Conservation (phyloP, 2,113 vertebrate species). For the Chaetodon trifascialis region DNA sequence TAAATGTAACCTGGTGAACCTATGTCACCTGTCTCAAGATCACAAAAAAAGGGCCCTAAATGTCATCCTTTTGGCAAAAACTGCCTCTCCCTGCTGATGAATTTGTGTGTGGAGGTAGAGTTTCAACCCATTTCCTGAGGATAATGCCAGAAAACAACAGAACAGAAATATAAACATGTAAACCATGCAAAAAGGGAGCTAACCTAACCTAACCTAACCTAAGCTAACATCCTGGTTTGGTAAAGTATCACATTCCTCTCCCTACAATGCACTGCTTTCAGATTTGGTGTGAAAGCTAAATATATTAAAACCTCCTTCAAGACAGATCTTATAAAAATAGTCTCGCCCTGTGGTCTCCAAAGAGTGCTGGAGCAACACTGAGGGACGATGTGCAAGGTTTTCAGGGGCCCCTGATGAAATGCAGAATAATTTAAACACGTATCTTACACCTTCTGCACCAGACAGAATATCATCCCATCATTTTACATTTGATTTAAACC, state of each 20-base stretch:
- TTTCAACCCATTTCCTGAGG: not conserved
- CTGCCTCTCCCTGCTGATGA: not conserved
- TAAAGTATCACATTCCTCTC: conserved; percentile 3
- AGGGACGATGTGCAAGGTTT: conserved; percentile 1
- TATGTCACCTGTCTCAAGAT: not conserved
- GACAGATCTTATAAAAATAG: conserved; percentile 34
- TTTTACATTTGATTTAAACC: not conserved
- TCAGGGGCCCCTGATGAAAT: not conserved
- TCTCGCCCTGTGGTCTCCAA: conserved; percentile 21
- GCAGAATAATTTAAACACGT: not conserved
- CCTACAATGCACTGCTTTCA: conserved; percentile 12
- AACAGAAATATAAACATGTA: not conserved
- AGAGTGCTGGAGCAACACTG: conserved; percentile 2
- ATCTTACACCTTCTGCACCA: not conserved
- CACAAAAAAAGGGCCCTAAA: not conserved
- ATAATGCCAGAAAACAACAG: not conserved
- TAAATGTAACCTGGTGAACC: not conserved
- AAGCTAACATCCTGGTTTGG: not conserved
- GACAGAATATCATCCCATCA: not conserved
- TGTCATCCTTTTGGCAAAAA: not conserved
- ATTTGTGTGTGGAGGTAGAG: not conserved
- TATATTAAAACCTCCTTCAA: conserved; percentile 48
- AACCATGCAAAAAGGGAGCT: not conserved
- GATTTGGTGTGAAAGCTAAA: conserved; percentile 13
- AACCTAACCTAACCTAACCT: not conserved